Conservation (phyloP, 2,113 vertebrate species). For the Larimichthys crocea region DNA sequence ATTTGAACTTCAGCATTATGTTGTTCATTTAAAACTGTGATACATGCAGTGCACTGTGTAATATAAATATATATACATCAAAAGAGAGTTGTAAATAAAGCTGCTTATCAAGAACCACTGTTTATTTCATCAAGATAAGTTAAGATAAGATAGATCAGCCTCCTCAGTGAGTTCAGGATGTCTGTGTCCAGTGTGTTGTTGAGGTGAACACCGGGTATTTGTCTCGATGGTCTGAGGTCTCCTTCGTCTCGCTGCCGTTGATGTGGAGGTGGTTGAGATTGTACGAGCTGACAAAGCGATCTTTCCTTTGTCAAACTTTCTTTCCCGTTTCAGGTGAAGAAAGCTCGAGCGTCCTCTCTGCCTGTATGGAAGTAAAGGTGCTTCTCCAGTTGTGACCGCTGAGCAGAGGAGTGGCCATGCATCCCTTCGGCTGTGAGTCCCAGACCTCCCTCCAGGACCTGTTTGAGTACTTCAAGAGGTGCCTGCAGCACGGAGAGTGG, state of each 20-base stretch:
- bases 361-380: constrained; percentile 3
- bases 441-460: constrained; percentile 87
- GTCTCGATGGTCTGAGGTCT: too few relatives aligned
- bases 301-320: not conserved
- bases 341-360: not conserved
- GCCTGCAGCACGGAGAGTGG: constrained; percentile 89
- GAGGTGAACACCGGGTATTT: too few relatives aligned
- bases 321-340: constrained; percentile 45
- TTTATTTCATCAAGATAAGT: too few relatives aligned
- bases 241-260: too few relatives aligned
- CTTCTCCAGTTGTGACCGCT: constrained; percentile 39
- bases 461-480: constrained; percentile 89
- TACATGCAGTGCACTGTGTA: not conserved
- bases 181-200: too few relatives aligned
- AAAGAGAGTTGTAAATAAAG: not conserved
- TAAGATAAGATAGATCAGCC: too few relatives aligned
- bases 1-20: not conserved
- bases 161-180: too few relatives aligned
- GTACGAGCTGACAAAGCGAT: too few relatives aligned
- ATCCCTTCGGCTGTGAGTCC: constrained; percentile 89
- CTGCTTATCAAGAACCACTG: not conserved
- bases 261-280: too few relatives aligned
- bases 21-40: not conserved
- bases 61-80: not conserved
- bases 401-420: constrained; percentile 74